These are phyloP conservation scores for Crioceris asparagi DNA, from an alignment of 2,888 invertebrate species.

Conservation along the genomic window DNA sequence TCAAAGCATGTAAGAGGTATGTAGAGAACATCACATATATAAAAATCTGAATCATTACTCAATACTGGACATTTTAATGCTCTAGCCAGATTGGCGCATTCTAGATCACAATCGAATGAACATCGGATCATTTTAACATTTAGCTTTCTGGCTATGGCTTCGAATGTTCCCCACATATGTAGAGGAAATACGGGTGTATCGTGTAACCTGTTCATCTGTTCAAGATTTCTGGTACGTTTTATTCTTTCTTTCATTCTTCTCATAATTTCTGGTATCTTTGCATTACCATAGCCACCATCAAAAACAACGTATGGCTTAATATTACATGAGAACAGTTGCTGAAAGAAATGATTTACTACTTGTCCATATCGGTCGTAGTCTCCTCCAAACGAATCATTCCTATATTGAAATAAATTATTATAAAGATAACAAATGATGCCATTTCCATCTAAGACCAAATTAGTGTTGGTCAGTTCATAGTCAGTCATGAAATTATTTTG, in stretches of 20 bases:
- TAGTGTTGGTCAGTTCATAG: slow-evolving; percentile 55
- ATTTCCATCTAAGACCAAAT: slow-evolving; percentile 71
- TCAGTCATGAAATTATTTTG: slow-evolving; percentile 53
- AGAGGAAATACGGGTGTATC: slow-evolving; percentile 52
- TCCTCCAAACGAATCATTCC: slow-evolving; percentile 67
- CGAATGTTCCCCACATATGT: slow-evolving; percentile 63
- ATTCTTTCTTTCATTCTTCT: slow-evolving; percentile 25
- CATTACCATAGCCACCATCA: slow-evolving; percentile 56
- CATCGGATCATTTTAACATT: slow-evolving; percentile 59
- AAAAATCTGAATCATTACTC: slow-evolving; percentile 92
- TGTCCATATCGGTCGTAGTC: slow-evolving; percentile 72
- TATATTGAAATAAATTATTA: slow-evolving; percentile 42
- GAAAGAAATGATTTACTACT: slow-evolving; percentile 56
- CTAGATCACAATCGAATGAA: slow-evolving; percentile 82
- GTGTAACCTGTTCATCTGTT: too few species aligned
- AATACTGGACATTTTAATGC: slow-evolving; percentile 74
- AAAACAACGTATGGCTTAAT: slow-evolving; percentile 63
- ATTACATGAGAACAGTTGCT: slow-evolving; percentile 56
- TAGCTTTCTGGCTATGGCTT: slow-evolving; percentile 54
- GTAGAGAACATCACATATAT: slow-evolving; percentile 72
- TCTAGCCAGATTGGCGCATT: slow-evolving; percentile 72
- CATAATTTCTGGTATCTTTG: slow-evolving; percentile 23
- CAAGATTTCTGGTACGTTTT: too few species aligned
- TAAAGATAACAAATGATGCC: slow-evolving; percentile 64
- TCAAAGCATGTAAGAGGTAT: slow-evolving; percentile 65